Base-by-base conservation (phyloP, 2,113 vertebrate species). In the Xerus inauris region DNA sequence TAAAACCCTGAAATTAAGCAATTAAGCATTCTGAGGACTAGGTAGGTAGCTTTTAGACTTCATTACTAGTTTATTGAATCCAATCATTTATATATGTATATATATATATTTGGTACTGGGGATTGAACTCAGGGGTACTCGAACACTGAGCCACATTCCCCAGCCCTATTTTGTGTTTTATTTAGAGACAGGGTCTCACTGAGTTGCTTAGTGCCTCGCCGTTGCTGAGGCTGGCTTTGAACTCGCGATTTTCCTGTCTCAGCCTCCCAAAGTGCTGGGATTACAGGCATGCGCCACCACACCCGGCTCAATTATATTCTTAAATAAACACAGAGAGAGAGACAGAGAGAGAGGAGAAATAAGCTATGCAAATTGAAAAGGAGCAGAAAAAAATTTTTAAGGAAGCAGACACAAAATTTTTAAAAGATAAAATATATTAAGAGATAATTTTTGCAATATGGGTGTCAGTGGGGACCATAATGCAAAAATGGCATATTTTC, bases 371-470 rank as follows among this genome's bases (percentile, higher is more conserved):
- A 67, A 72, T 20, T 79, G 47, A 86, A 92, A 96, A 87, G 54
- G 5, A 79, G n/a, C 22, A 49, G 13, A 85, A 17, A 80, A 28
- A 83, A 94, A 51, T 7, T 42, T 82, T 82, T 79, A 73, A 75
- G 83, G 24, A 75, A 11, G 49, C n/a, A n/a, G n/a, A n/a, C n/a
- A n/a, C n/a, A 28, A 83, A 94, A 51, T 7, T 42, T 82, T 82
- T 79, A 73, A 75, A 87, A 22, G 69, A 11, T 42, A 84, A 95
- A 97, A 88, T 35, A 73, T 14, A 89, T 77, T 88, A 65, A 69
- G 22, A 67, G 54, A 86, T 40, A 80, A 67, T 64, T 57, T 91
- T 69, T 94, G 26, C 26, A 83, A 64, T 30, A 19, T 47, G 35
- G 72, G 5, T 47, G 28, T 91, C 51, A 80, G 0, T 77, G 28